Percentiles rank a stretch among this genome's conserved stretches.
These are phyloP conservation scores for Argyrosomus japonicus DNA, from an alignment of 2,113 vertebrate species.

Conservation along the genomic window DNA sequence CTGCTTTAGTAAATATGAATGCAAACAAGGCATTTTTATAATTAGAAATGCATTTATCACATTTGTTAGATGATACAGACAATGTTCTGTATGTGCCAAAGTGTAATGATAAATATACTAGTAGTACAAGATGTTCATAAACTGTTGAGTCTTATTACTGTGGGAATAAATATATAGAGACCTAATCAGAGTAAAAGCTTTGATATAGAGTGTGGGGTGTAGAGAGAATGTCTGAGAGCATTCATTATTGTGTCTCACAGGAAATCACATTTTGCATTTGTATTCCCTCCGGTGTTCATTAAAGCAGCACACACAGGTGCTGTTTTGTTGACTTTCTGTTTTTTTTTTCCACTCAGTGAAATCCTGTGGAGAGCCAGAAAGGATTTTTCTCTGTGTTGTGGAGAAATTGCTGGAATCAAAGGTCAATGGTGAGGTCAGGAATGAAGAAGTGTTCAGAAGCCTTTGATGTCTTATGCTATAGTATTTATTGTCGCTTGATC, in stretches of 20 bases:
- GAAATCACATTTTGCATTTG: slow-evolving; percentile 39
- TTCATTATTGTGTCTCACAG: slow-evolving; percentile 49
- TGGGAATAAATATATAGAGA: neutral
- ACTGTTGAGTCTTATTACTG: slow-evolving; percentile 8
- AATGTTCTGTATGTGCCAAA: neutral
- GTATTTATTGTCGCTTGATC: too few relatives aligned
- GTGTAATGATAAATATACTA: neutral
- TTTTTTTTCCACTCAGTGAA: neutral
- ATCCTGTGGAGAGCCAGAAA: neutral
- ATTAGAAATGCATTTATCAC: too few relatives aligned
- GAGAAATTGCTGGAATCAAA: too few relatives aligned
- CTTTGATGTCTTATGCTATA: too few relatives aligned
- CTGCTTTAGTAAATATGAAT: neutral
- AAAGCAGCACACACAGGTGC: slow-evolving; percentile 31
- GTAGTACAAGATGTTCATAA: neutral
- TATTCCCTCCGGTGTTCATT: slow-evolving; percentile 68
- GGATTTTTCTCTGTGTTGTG: slow-evolving; percentile 6
- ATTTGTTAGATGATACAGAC: neutral
- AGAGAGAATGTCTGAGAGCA: slow-evolving; percentile 24
- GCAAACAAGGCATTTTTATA: neutral
- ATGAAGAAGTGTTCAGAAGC: too few relatives aligned
- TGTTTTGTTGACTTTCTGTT: slow-evolving; percentile 4
- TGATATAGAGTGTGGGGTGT: neutral
- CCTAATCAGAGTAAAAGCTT: neutral
- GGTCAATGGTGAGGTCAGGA: too few relatives aligned